These are phyloP conservation scores for Trididemnum clinides DNA, from an alignment of 23 tunicate species.

Conservation along the genomic window DNA sequence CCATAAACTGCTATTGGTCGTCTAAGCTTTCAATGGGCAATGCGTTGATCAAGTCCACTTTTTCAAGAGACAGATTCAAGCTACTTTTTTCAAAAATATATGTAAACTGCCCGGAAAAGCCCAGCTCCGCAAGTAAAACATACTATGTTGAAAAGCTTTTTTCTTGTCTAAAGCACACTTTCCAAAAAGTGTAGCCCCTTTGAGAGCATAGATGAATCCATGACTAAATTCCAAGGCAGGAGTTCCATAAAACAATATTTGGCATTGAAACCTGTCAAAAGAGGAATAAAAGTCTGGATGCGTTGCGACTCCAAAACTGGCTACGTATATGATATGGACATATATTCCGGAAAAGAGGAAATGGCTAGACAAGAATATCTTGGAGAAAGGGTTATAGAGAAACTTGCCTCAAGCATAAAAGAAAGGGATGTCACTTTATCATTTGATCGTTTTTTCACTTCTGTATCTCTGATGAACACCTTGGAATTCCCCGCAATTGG, in stretches of 20 bases:
- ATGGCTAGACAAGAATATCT: conserved; percentile 5
- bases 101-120: conserved; percentile 15
- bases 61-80: conserved; percentile 35
- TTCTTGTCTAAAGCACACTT: conserved; percentile 30
- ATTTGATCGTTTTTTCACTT: conserved; percentile 46
- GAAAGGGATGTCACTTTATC: conserved; percentile 19
- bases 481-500: conserved; percentile 23
- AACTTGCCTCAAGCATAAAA: conserved; percentile 40
- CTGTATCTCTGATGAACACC: conserved; percentile 30
- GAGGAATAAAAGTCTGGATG: conserved; percentile 38
- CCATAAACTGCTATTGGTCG: conserved; percentile 17
- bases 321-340: conserved; percentile 16
- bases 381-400: conserved; percentile 33
- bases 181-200: conserved; percentile 25
- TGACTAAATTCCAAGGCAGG: conserved; percentile 19
- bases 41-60: conserved; percentile 15
- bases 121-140: conserved; percentile 2
- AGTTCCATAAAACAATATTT: conserved; percentile 21
- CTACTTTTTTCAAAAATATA: conserved; percentile 34
- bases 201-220: conserved; percentile 27
- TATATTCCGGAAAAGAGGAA: conserved; percentile 28
- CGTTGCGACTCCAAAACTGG: conserved; percentile 29
- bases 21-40: conserved; percentile 24
- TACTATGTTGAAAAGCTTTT: conserved; percentile 21
- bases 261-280: conserved; percentile 32